Evolutionary conservation across 1,140 invertebrate genomes (phyloP), one percentile per base, ranked within the genome.

Genomic region (Anastrepha ludens): DNA sequence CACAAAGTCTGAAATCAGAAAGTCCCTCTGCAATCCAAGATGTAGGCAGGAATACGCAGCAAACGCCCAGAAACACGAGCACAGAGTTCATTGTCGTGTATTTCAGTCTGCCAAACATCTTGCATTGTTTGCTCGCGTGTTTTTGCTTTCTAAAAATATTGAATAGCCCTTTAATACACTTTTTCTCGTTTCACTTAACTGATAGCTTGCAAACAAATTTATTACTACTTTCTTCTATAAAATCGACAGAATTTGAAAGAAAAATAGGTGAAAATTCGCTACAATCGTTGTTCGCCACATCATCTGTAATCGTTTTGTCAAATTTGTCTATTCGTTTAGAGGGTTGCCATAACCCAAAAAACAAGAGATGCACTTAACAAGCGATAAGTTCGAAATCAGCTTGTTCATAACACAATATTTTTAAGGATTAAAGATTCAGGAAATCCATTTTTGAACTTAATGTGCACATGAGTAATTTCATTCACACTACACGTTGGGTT

Each of bases 1-100:
- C 95, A 94, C 95, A 96, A 93, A 94, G 94, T 90, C 95, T 93
- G 2, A 29, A 81, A 50, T 81, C 74, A 81, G 74, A 81, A 81
- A 81, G 74, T 2, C 74, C 74, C n/a, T 81, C 47, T 55, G 47
- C 74, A 20, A 11, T 5, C 15, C 74, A 81, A 58, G 41, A 20
- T 3, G 15, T 29, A 20, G 74, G 74, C n/a, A 81, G 2, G 17
- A 78, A 8, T 20, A 81, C 44, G 47, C 47, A 47, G 47, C 74
- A 81, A n/a, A 81, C 47, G n/a, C 44, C 47, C 74, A 81, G 17
- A 20, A 81, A 81, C n/a, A 81, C 47, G 15, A 81, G 50, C 41
- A n/a, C 74, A 55, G 74, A 81, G 15, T 81, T 81, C 47, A 81
- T 55, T 55, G 74, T 20, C 17, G n/a, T 17, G 17, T 17, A 81